Percentiles rank a stretch among this genome's conserved stretches.
phyloP scores from a whole-genome alignment of 1,140 invertebrate genomes.

The Drosophila ananassae region DNA sequence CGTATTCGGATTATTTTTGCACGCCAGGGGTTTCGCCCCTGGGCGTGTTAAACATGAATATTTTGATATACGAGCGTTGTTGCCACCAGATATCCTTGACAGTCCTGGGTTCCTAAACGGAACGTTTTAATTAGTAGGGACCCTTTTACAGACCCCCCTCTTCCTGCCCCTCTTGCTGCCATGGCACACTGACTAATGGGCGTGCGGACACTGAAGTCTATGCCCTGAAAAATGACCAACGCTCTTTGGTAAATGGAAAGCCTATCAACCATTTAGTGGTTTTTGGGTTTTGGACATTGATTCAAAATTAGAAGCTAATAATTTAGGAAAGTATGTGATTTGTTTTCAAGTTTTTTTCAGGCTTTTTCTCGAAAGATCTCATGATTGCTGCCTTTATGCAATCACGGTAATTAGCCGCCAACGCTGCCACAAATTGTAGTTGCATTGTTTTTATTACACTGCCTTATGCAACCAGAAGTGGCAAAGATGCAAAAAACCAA shows the following conservation, averaged over 20 bases:
- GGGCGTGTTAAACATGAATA: conserved; percentile 53
- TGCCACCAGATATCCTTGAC: conserved; percentile 42
- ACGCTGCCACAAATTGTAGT: conserved; percentile 60
- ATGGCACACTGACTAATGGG: conserved; percentile 5
- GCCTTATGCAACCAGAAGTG: conserved; percentile 58
- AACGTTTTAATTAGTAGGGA: conserved; percentile 54
- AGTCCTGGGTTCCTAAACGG: background rate
- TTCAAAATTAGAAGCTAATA: background rate
- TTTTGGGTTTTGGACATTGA: background rate
- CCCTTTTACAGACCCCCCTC: conserved; percentile 12
- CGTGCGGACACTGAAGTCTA: background rate
- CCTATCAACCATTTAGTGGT: conserved; percentile 5
- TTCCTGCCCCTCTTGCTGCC: background rate
- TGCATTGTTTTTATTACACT: conserved; percentile 53
- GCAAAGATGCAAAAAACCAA: conserved; percentile 17
- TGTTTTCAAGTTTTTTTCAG: no score
- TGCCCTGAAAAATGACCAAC: conserved; percentile 7
- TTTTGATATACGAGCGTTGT: conserved; percentile 42
- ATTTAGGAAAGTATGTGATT: no score
- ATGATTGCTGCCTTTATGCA: conserved; percentile 40
- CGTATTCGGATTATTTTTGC: conserved; percentile 51
- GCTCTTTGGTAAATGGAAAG: conserved; percentile 15
- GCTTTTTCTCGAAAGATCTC: conserved; percentile 1
- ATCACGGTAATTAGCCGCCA: conserved; percentile 54
- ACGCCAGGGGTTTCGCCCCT: conserved; percentile 19